phyloP scores from a whole-genome alignment of 2,888 invertebrate genomes.

The Protophormia terraenovae region DNA sequence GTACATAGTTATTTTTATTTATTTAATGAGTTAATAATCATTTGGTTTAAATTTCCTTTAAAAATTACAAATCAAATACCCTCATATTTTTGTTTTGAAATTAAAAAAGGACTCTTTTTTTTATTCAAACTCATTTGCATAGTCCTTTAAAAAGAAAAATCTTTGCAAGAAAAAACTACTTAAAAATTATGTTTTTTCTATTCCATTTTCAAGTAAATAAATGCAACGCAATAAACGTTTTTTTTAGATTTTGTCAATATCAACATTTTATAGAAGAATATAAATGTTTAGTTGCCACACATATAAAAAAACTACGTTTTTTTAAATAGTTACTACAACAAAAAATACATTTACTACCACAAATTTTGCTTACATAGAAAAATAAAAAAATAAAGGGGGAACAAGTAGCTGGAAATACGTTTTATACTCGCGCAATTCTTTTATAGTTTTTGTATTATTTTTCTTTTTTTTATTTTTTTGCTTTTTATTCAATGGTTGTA shows the following conservation, averaged over 20 bases:
- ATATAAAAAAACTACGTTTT: constrained; percentile 3
- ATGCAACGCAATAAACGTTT: constrained; percentile 54
- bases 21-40: no score
- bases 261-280: constrained; percentile 22
- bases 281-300: background rate
- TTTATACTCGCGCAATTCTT: constrained; percentile 47
- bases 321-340: constrained; percentile 6
- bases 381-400: background rate
- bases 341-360: background rate
- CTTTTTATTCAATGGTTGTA: constrained; percentile 38
- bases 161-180: background rate
- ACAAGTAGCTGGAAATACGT: constrained; percentile 39
- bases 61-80: constrained; percentile 4
- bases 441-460: no score
- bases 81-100: background rate
- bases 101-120: constrained; percentile 10
- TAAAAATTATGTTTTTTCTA: background rate
- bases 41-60: background rate
- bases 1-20: no score
- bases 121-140: constrained; percentile 7
- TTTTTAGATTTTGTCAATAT: constrained; percentile 36
- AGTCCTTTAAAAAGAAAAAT: background rate
- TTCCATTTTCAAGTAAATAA: constrained; percentile 35
- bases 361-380: background rate
- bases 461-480: no score